Conservation (phyloP, 2,888 invertebrate species). For the Lochmaea crataegi region DNA sequence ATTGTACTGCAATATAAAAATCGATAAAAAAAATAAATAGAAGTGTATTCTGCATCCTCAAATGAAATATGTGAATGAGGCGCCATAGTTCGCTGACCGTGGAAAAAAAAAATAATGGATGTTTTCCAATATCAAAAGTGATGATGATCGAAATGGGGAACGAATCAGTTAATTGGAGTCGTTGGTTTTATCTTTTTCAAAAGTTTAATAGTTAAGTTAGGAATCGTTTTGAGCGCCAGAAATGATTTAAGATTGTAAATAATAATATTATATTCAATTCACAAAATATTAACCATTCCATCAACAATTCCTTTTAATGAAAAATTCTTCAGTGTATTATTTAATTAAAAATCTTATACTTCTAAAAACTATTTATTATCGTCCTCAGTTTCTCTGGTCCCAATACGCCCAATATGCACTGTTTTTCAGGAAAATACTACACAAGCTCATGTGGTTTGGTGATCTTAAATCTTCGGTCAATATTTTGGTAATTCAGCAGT, state of each 20-base stretch:
- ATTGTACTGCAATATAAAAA: constrained; percentile 18
- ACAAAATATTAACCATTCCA: too few relatives aligned
- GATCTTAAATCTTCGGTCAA: too few relatives aligned
- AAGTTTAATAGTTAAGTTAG: neutral
- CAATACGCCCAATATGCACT: too few relatives aligned
- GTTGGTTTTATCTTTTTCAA: neutral
- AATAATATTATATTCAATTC: neutral
- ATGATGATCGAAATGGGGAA: neutral
- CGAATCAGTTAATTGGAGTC: neutral
- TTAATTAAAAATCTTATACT: too few relatives aligned
- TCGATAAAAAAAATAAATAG: constrained; percentile 26
- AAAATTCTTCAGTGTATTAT: too few relatives aligned
- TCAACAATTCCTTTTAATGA: too few relatives aligned
- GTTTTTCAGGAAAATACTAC: too few relatives aligned
- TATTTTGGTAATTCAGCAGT: too few relatives aligned
- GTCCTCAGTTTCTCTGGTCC: too few relatives aligned
- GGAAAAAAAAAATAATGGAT: constrained; percentile 4
- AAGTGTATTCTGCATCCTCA: constrained; percentile 4
- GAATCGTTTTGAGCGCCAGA: neutral
- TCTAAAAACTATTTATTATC: too few relatives aligned
- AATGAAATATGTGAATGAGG: constrained; percentile 2
- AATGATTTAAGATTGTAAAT: neutral
- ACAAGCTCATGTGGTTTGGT: too few relatives aligned
- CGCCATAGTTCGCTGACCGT: neutral
- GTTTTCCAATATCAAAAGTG: constrained; percentile 10